Conservation (phyloP, 2,113 vertebrate genomes). For the Dolichallabes microphthalmus region DNA sequence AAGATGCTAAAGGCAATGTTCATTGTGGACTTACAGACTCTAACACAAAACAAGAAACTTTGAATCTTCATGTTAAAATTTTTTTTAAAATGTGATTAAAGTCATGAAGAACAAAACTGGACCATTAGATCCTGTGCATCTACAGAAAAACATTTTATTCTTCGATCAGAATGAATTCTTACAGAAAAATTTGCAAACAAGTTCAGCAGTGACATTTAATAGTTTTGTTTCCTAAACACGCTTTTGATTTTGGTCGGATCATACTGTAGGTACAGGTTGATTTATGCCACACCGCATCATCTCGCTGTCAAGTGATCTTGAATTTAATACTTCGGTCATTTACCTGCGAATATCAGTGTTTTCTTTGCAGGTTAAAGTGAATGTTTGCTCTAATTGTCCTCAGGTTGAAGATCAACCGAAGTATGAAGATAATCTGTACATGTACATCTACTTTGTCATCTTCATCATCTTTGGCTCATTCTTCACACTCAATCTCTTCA, state of each 20-base stretch:
- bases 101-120: too few relatives aligned
- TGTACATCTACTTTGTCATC: conserved; percentile 99
- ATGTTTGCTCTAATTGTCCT: background rate
- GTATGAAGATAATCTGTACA: conserved; percentile 97
- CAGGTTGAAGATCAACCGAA: conserved; percentile 85
- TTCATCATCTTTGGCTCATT: conserved; percentile 99
- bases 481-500: conserved; percentile 98
- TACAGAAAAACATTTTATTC: background rate
- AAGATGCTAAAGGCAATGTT: too few relatives aligned
- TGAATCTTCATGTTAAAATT: too few relatives aligned
- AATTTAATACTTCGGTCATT: background rate
- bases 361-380: background rate
- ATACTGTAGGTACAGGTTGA: too few relatives aligned
- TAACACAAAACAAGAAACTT: too few relatives aligned
- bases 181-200: background rate
- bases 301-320: too few relatives aligned
- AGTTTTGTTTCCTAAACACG: background rate
- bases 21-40: too few relatives aligned
- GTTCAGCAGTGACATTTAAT: background rate
- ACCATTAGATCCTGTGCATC: background rate
- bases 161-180: background rate
- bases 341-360: background rate
- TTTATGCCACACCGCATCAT: too few relatives aligned
- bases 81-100: background rate
- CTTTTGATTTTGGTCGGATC: background rate